Evolutionary conservation across 1,140 invertebrate species (phyloP).

Genomic region (Drosophila mayri): DNA sequence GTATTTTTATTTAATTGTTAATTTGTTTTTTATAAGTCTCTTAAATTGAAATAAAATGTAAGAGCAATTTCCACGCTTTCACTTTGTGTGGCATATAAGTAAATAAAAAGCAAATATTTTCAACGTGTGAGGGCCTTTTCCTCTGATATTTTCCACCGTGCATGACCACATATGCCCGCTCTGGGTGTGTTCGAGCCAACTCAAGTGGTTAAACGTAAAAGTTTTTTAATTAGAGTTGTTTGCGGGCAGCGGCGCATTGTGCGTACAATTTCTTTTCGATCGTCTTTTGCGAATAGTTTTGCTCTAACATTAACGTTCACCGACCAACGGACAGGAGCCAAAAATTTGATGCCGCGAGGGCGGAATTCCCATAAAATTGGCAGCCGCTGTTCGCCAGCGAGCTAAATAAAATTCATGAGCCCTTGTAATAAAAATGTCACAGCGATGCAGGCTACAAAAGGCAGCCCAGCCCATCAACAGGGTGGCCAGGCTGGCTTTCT

Average conservation of each 20-base stretch:
- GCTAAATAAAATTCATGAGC: conserved; percentile 80
- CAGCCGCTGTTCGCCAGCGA: conserved; percentile 52
- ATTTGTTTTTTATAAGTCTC: not conserved
- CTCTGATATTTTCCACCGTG: conserved; percentile 16
- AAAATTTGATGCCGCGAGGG: conserved; percentile 28
- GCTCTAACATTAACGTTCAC: conserved; percentile 2
- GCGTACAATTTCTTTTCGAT: conserved; percentile 67
- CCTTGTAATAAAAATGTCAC: conserved; percentile 78
- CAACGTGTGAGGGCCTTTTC: not conserved
- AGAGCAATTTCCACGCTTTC: not conserved
- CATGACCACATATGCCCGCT: conserved; percentile 25
- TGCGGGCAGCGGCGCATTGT: conserved; percentile 66
- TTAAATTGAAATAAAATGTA: not conserved
- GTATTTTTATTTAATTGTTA: not conserved
- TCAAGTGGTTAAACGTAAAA: conserved; percentile 82
- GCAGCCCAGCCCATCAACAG: conserved; percentile 31
- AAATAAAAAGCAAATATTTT: not conserved
- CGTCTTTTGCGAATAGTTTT: conserved; percentile 75
- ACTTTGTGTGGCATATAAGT: not conserved
- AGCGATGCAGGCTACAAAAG: conserved; percentile 64
- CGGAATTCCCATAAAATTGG: conserved; percentile 68
- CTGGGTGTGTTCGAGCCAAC: conserved; percentile 51
- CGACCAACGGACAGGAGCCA: conserved; percentile 14
- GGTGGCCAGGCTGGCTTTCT: conserved; percentile 9
- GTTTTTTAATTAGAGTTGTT: conserved; percentile 83